A percentile compares a stretch with the other conserved stretches of the same genome.
These are phyloP conservation scores for Aeoliscus strigatus DNA, from an alignment of 2,797 vertebrate species.

Conservation along the genomic window DNA sequence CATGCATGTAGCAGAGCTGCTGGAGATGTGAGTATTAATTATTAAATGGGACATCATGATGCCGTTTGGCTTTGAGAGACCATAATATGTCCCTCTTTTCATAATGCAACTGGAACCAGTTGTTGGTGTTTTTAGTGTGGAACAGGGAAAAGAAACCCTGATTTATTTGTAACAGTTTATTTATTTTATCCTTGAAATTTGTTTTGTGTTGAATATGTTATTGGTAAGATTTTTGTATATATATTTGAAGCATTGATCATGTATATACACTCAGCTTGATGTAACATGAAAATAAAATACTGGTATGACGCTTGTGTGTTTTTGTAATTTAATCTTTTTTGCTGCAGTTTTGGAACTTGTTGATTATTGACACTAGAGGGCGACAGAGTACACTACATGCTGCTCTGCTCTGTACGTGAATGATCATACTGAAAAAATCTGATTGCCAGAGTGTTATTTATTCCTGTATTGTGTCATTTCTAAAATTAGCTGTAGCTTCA, in stretches of 20 bases:
- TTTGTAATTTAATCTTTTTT: background rate
- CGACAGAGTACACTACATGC: slow-evolving; percentile 26
- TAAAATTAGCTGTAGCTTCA: no score
- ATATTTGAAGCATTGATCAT: slow-evolving; percentile 12
- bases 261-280: slow-evolving; percentile 25
- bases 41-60: slow-evolving; percentile 11
- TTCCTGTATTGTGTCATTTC: no score
- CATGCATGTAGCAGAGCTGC: slow-evolving; percentile 15
- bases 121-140: background rate
- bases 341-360: background rate
- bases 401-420: background rate
- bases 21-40: no score
- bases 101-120: slow-evolving; percentile 4
- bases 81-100: background rate
- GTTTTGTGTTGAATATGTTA: slow-evolving; percentile 17
- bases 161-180: slow-evolving; percentile 11
- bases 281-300: slow-evolving; percentile 24
- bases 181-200: slow-evolving; percentile 15
- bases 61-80: slow-evolving; percentile 11
- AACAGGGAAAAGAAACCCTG: background rate
- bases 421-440: no score
- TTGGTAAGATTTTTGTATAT: slow-evolving; percentile 20
- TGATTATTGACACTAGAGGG: slow-evolving; percentile 22
- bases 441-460: no score
- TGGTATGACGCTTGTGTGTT: background rate